These are phyloP conservation scores for Drosophila ambigua DNA, from an alignment of 1,140 invertebrate genomes.

Conservation along the genomic window DNA sequence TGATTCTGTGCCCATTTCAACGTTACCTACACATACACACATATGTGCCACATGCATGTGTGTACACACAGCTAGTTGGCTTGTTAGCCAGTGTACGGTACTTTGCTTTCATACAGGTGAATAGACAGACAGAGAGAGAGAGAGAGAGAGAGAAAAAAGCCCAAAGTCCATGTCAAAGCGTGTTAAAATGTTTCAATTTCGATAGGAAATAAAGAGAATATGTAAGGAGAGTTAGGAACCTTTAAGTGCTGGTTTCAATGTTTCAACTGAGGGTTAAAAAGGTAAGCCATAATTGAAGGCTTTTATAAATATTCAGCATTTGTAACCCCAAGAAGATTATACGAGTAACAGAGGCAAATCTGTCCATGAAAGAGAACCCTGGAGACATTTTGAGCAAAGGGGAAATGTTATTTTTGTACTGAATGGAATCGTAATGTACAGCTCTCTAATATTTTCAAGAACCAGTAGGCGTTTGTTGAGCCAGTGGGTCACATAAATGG, in stretches of 20 bases:
- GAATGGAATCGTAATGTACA: too few relatives aligned
- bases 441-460: too few relatives aligned
- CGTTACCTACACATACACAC: constrained; percentile 55
- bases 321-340: too few relatives aligned
- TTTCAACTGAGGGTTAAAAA: constrained; percentile 14
- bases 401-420: too few relatives aligned
- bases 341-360: too few relatives aligned
- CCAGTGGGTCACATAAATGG: too few relatives aligned
- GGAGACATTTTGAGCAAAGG: too few relatives aligned
- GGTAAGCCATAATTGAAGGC: not conserved
- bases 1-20: constrained; percentile 65
- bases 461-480: too few relatives aligned
- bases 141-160: not conserved
- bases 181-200: constrained; percentile 55
- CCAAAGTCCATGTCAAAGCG: constrained; percentile 13
- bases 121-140: constrained; percentile 23
- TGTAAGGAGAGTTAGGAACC: not conserved
- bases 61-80: constrained; percentile 51
- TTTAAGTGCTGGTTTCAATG: constrained; percentile 10
- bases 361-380: too few relatives aligned
- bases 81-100: constrained; percentile 75
- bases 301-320: too few relatives aligned
- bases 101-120: constrained; percentile 48
- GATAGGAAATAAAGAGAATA: constrained; percentile 27
- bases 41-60: too few relatives aligned